A percentile compares a stretch with the other conserved stretches of the same genome.
Conservation (phyloP, 2,797 vertebrate species). For the Microctenopoma steveboyesi region DNA sequence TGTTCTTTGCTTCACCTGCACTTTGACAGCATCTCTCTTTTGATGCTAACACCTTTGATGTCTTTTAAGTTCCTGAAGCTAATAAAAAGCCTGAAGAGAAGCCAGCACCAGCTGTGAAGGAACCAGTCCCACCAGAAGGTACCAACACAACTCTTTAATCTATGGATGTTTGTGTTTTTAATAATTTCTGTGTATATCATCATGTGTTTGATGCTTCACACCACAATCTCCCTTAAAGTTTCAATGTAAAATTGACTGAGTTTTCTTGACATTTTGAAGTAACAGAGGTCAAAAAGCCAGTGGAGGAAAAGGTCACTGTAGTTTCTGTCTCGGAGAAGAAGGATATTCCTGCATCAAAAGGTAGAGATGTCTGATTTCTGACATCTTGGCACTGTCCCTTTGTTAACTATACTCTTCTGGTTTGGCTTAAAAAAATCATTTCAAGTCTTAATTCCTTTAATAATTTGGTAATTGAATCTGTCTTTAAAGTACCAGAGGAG, state of each 20-base stretch:
- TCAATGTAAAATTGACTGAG: conserved; percentile 20
- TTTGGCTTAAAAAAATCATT: not conserved
- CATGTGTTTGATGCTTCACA: conserved; percentile 5
- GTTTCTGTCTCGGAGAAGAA: conserved; percentile 74
- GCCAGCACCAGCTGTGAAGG: conserved; percentile 50
- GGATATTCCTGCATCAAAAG: conserved; percentile 67
- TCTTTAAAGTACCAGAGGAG: conserved; percentile 68
- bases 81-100: conserved; percentile 63
- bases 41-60: conserved; percentile 48
- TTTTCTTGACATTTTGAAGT: conserved; percentile 63
- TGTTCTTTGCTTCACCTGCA: conserved; percentile 30
- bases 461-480: conserved; percentile 49
- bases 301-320: conserved; percentile 76
- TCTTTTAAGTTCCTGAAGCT: conserved; percentile 76
- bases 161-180: not conserved
- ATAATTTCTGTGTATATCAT: not conserved
- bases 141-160: conserved; percentile 44
- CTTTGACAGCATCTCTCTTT: conserved; percentile 25
- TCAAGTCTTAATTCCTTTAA: conserved; percentile 3
- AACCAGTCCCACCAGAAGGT: conserved; percentile 75
- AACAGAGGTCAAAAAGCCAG: conserved; percentile 72
- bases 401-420: not conserved
- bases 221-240: not conserved
- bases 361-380: conserved; percentile 65
- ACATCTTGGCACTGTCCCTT: conserved; percentile 6